Base-by-base conservation (phyloP, 2,113 vertebrate genomes). In the Amazona guildingii region DNA sequence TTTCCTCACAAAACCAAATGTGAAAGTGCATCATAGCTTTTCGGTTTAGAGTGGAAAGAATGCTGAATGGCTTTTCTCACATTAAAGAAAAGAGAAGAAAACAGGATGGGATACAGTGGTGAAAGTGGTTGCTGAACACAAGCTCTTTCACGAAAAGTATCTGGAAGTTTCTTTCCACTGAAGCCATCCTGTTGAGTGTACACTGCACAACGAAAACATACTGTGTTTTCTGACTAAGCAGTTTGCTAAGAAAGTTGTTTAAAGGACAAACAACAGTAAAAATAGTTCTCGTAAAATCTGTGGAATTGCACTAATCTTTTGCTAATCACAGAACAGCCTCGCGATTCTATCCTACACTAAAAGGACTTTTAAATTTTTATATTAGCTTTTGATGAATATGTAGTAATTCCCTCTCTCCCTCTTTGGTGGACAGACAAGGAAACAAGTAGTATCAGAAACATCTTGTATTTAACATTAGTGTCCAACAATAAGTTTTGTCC, bases 11-110 rank as follows among this genome's bases (percentile, higher is more conserved):
- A 91, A 90, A 66, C 59, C 33, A 67, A 80, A 80, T 18, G 24
- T 76, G 21, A 61, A 69, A 85, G 37, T 74, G 29, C 25, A 84
- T 86, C 52, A 72, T 14, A 66, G 20, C 41, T 35, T 61, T 80
- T 86, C 86, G 75, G 59, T 86, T 93, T 95, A 52, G 44, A 52
- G 49, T 70, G 54, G 75, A 90, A 94, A 93, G 72, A 92, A 72
- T 85, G 43, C 51, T 90, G 88, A 92, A 73, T 88, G 72, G 27
- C 28, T 91, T 95, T 88, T 94, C 69, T 94, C n/a, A 83, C 41
- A 54, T 59, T 16, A 55, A 77, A 83, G 83, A 51, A 17, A 62
- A 4, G 1, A 61, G 17, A 52, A 35, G 9, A 51, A 51, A 23
- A 27, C 29, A 33, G 25, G 17, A 16, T 70, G 49, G 39, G 64